phyloP scores from a whole-genome alignment of 2,113 vertebrate species.

The Poeciliopsis retropinna region DNA sequence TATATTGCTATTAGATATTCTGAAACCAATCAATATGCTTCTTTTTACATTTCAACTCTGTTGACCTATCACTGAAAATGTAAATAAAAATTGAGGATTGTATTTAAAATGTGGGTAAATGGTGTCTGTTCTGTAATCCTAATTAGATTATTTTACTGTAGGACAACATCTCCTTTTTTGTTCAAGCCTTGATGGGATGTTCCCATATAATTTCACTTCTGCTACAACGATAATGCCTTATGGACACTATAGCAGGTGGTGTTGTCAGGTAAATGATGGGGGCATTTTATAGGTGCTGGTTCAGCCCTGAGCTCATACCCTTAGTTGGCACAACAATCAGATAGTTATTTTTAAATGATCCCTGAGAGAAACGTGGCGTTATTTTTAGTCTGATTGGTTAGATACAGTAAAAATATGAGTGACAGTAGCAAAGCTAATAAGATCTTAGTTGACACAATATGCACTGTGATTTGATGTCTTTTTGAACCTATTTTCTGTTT shows the following conservation, averaged over 20 bases:
- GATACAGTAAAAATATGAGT: slow-evolving; percentile 1
- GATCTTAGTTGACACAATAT: neutral
- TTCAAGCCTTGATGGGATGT: slow-evolving; percentile 3
- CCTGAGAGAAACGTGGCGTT: slow-evolving; percentile 1
- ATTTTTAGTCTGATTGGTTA: slow-evolving; percentile 19
- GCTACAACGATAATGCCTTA: slow-evolving; percentile 9
- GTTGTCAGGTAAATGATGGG: neutral
- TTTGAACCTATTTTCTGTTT: neutral
- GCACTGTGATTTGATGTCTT: neutral
- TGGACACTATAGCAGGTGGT: slow-evolving; percentile 12
- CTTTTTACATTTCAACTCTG: no score
- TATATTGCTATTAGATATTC: no score
- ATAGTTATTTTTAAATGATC: slow-evolving; percentile 16
- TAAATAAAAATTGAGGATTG: neutral
- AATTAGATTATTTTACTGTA: neutral
- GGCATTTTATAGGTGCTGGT: slow-evolving; percentile 1
- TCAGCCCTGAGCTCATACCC: slow-evolving; percentile 17
- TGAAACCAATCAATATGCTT: no score
- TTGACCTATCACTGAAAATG: neutral
- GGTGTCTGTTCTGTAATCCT: neutral
- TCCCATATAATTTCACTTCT: neutral
- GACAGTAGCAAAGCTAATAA: neutral
- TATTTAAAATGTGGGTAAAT: neutral
- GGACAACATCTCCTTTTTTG: neutral
- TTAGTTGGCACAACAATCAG: slow-evolving; percentile 14